These are phyloP conservation scores for Andricus grossulariae DNA, from an alignment of 1,140 invertebrate genomes.

Conservation along the genomic window DNA sequence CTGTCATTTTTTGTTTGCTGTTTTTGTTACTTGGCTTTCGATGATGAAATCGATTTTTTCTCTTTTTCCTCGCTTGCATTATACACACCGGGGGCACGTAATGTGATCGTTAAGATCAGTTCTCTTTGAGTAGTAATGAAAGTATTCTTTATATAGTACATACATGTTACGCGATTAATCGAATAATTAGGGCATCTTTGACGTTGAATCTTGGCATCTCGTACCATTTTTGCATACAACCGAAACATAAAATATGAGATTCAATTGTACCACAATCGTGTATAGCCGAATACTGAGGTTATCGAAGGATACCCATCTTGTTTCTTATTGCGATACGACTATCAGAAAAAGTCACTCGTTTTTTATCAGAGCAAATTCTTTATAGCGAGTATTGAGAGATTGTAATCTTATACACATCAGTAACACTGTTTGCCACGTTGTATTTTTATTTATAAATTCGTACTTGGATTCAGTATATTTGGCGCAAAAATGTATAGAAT, in stretches of 20 bases:
- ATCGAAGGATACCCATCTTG: background rate
- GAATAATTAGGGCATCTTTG: conserved; percentile 4
- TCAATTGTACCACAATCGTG: background rate
- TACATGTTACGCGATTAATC: background rate
- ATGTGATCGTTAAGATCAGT: background rate
- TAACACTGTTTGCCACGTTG: background rate
- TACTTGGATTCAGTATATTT: conserved; percentile 45
- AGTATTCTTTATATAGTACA: background rate
- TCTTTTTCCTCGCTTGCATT: background rate
- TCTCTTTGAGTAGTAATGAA: background rate
- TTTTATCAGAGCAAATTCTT: conserved; percentile 2
- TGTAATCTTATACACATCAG: background rate
- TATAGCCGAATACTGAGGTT: too few relatives aligned
- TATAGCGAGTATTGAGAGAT: background rate
- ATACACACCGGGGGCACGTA: background rate
- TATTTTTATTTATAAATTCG: conserved; percentile 41
- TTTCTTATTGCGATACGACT: background rate
- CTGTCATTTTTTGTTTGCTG: conserved; percentile 3
- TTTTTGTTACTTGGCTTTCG: conserved; percentile 7
- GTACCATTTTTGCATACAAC: background rate
- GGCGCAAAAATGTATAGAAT: too few relatives aligned
- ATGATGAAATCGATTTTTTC: background rate
- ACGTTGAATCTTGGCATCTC: background rate
- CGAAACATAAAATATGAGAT: background rate
- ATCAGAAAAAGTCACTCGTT: background rate